Evolutionary conservation across 2,113 vertebrate genomes (phyloP).

Genomic region (Ia io): DNA sequence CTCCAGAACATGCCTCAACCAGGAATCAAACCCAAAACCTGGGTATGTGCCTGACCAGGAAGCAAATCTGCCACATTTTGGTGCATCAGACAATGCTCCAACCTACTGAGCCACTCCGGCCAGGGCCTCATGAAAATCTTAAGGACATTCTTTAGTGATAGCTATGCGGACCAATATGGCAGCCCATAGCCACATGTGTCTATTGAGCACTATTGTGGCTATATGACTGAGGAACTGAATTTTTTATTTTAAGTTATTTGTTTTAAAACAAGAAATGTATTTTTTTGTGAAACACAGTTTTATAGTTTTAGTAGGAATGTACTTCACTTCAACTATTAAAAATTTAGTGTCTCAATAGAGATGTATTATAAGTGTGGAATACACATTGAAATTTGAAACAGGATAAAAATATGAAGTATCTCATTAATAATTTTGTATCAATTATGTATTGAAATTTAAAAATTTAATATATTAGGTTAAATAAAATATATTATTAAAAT

Average conservation of each 20-base stretch:
- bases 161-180: background rate
- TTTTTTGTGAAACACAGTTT: background rate
- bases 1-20: too few relatives aligned
- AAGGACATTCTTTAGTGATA: background rate
- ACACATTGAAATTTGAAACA: background rate
- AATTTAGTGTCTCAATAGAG: background rate
- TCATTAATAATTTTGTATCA: background rate
- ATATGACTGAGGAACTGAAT: background rate
- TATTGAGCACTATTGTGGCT: background rate
- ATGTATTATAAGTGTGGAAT: background rate
- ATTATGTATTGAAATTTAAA: background rate
- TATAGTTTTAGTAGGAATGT: background rate
- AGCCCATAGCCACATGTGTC: background rate
- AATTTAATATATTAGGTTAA: background rate
- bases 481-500: background rate
- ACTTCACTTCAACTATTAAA: background rate
- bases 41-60: too few relatives aligned
- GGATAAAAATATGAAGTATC: background rate
- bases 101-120: too few relatives aligned
- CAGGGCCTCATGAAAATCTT: too few relatives aligned
- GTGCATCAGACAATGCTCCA: too few relatives aligned
- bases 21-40: too few relatives aligned
- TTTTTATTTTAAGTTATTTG: slow-evolving; percentile 11
- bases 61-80: too few relatives aligned
- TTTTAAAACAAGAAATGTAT: background rate